Conservation (phyloP, 2,888 invertebrate species). For the Amiota mariae region DNA sequence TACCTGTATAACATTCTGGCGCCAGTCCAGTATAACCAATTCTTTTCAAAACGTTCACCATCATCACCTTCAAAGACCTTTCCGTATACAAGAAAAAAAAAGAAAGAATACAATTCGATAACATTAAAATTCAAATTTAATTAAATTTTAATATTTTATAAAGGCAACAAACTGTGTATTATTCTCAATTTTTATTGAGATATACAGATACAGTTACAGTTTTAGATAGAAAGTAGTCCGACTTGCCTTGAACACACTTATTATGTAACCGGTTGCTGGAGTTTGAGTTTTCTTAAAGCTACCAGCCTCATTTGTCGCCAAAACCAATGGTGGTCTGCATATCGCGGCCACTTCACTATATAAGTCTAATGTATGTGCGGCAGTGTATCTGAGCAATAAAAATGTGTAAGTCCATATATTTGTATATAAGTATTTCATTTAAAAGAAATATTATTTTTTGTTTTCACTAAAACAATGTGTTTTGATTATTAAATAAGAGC, state of each 20-base stretch:
- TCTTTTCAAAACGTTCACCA: conserved; percentile 91
- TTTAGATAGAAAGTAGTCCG: not conserved
- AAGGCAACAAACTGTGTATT: conserved; percentile 24
- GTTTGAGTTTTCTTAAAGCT: conserved; percentile 85
- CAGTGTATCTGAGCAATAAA: conserved; percentile 80
- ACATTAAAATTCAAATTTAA: conserved; percentile 49
- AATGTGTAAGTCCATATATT: not conserved
- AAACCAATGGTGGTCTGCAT: conserved; percentile 85
- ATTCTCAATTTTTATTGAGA: not conserved
- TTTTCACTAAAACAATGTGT: too few species aligned
- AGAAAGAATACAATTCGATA: conserved; percentile 1
- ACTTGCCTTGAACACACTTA: conserved; percentile 88
- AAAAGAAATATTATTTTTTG: too few species aligned
- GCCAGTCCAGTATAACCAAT: conserved; percentile 98
- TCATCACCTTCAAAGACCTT: conserved; percentile 95
- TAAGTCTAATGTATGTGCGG: conserved; percentile 89
- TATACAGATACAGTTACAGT: not conserved
- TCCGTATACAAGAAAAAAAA: conserved; percentile 12
- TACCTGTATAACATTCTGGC: conserved; percentile 89
- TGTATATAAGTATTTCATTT: too few species aligned
- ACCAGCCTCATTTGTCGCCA: conserved; percentile 81
- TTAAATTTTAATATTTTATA: conserved; percentile 57
- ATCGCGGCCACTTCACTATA: conserved; percentile 94
- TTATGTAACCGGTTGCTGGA: conserved; percentile 89
- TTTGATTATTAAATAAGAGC: too few species aligned